Conservation (phyloP, 2,797 vertebrate species). For the Halcyon leucocephala region DNA sequence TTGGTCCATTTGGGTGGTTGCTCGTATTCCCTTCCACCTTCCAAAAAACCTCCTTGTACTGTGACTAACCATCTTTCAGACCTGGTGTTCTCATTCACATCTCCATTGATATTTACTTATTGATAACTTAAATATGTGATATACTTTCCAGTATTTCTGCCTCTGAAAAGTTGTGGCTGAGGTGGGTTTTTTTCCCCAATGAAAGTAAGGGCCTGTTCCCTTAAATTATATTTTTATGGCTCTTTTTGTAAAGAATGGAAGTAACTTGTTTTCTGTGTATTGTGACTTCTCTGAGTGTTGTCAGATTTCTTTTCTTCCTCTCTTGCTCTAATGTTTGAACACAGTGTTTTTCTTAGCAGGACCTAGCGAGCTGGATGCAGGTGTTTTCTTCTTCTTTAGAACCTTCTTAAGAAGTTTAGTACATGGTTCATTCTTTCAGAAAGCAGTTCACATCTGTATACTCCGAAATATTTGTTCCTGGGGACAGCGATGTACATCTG, state of each 20-base stretch:
- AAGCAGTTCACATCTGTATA: background rate
- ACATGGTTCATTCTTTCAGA: background rate
- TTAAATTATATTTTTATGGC: background rate
- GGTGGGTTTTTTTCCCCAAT: background rate
- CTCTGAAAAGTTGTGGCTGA: background rate
- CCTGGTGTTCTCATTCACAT: background rate
- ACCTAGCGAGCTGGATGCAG: background rate
- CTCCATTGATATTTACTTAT: background rate
- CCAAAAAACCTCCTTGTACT: background rate
- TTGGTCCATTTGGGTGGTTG: background rate
- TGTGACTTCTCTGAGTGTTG: background rate
- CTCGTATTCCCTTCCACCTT: background rate
- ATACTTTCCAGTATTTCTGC: background rate
- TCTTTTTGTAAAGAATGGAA: background rate
- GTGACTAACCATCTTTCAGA: background rate
- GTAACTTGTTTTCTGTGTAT: background rate
- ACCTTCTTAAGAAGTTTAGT: background rate
- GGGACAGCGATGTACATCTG: background rate
- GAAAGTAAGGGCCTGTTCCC: background rate
- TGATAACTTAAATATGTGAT: background rate
- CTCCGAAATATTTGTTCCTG: background rate
- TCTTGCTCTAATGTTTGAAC: background rate
- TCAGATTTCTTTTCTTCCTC: background rate
- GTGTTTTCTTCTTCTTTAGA: background rate
- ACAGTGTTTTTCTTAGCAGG: background rate